A percentile compares a stretch with the other conserved stretches of the same genome.
Evolutionary conservation across 2,113 vertebrate genomes (phyloP).

Genomic region (Perccottus glenii): DNA sequence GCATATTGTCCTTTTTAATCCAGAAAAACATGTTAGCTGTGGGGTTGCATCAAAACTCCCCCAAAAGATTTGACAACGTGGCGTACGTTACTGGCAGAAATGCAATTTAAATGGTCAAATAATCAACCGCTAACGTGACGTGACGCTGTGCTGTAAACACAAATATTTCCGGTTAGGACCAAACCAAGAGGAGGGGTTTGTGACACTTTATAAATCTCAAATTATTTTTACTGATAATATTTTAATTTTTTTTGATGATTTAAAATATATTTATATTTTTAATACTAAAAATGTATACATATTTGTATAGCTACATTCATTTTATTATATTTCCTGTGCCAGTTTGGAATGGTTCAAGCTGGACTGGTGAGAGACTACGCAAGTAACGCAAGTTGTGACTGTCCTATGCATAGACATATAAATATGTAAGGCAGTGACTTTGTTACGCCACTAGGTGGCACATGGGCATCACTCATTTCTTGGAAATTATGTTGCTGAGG

Average conservation of each 20-base stretch:
- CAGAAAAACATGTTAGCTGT: slow-evolving; percentile 8
- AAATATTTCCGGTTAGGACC: slow-evolving; percentile 67
- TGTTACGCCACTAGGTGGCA: no score
- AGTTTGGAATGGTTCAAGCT: slow-evolving; percentile 54
- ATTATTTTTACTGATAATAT: not conserved
- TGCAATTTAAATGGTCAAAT: not conserved
- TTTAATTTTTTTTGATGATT: not conserved
- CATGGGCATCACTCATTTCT: no score
- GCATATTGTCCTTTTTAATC: slow-evolving; percentile 6
- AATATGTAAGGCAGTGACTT: no score
- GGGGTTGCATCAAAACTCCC: not conserved
- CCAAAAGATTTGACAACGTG: not conserved
- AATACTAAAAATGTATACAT: not conserved
- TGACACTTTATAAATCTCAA: not conserved
- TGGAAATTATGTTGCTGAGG: no score
- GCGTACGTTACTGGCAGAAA: not conserved
- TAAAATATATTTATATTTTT: no score
- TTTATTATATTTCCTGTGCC: slow-evolving; percentile 1
- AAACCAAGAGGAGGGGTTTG: slow-evolving; percentile 33
- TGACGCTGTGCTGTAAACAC: slow-evolving; percentile 70
- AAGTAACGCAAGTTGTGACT: slow-evolving; percentile 7
- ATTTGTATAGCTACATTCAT: not conserved
- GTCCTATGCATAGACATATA: no score
- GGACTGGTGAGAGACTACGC: slow-evolving; percentile 61
- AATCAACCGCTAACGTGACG: slow-evolving; percentile 47